Evolutionary conservation across 2,888 invertebrate species (phyloP), one percentile per base, ranked within the genome.

Genomic region (Parochlus steinenii): DNA sequence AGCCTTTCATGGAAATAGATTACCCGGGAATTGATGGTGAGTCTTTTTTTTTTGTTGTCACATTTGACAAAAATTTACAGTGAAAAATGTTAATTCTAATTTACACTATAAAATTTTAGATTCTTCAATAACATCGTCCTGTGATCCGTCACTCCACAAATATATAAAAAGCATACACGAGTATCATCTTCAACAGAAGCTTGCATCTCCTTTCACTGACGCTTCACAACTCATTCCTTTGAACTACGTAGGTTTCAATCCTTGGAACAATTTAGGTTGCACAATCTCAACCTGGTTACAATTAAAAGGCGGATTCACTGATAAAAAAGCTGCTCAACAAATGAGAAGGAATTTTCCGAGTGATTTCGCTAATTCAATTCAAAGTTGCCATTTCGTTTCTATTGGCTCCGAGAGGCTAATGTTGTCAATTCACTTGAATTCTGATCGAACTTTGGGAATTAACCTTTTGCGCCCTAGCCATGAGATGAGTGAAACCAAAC

Each of bases 271-370:
- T 14, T 50, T 53, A 3, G 59, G 58, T 0, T 44, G 56, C 16
- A 57, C 55, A 0, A 30, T 56, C 5, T 53, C 59, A 1, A 38
- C 55, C 1, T 58, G 58, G 58, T 42, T 57, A 34, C 51, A 56
- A 40, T 36, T 55, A 25, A 47, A 52, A 27, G 42, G 43, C 32
- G 43, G 46, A 4, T 6, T 11, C 37, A 4, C 6, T 18, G 17
- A 25, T n/a, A 10, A 26, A 14, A 20, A n/a, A 10, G 5, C 25
- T 8, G 19, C 20, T 3, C 25, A 27, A 17, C 18, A 14, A 29
- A 22, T 6, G 6, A 28, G 11, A 12, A 17, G 16, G 19, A 22
- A 5, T 19, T 20, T 17, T n/a, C 16, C 8, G 20, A 5, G 6
- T 6, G 25, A 5, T 10, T 18, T 16, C 22, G 16, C 26, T 16